Evolutionary conservation across 1,140 invertebrate species (phyloP), one percentile per base, ranked within the genome.

Genomic region (Apocrypta bakeri): DNA sequence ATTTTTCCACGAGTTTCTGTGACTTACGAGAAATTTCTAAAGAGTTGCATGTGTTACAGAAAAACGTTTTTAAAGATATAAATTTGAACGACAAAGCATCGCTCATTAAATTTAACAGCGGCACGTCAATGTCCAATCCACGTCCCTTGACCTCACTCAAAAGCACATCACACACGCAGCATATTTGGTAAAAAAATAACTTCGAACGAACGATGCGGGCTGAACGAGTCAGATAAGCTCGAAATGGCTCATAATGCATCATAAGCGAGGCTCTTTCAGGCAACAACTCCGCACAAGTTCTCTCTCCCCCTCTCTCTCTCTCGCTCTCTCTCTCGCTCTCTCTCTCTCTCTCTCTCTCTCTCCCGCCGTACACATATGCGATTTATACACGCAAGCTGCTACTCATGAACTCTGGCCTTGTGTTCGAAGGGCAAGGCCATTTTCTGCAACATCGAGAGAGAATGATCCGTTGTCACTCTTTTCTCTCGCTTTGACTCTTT

Each of bases 391-490:
- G 14, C 42, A 2, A 48, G 42, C 61, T 40, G 40, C 76, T 78
- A 85, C 79, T 85, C 68, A 56, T 89, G 87, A 90, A 90, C 89
- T 89, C 83, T 89, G 85, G 78, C 88, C 87, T 89, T 88, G 89
- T 73, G 79, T 84, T 83, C 83, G 83, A 85, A 85, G 86, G 83
- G 83, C 87, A 90, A 89, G 88, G 88, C 82, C 86, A 89, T 78
- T 77, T 77, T 48, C 64, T 73, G 72, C 78, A 79, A 76, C 74
- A 27, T 27, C 29, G 63, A 6, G 29, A 71, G 17, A 73, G 11
- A 48, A 37, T 21, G 42, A 66, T 3, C 66, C 27, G 61, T 82
- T 25, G n/a, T n/a, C 31, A 48, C 69, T 40, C 33, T 69, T 29
- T 68, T 83, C 79, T 79, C 73, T 79, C 73, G n/a, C 48, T 77